Conservation (phyloP, 2,113 vertebrate genomes). For the Anser cygnoides region DNA sequence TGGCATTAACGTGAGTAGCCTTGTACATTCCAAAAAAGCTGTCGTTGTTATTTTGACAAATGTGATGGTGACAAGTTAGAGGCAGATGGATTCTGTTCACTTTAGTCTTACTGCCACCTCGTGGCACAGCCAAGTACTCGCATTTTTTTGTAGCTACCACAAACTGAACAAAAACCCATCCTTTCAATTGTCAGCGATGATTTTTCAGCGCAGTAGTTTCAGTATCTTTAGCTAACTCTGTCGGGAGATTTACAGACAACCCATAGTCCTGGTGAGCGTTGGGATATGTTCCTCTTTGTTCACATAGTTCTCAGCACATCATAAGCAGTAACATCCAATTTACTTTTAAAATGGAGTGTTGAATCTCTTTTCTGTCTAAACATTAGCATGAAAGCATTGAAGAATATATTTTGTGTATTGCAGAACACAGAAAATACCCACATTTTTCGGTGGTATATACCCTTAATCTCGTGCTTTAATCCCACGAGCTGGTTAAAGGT, state of each 20-base stretch:
- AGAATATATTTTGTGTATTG: background rate
- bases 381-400: background rate
- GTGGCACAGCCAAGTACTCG: background rate
- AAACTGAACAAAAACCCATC: fast-evolving
- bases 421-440: background rate
- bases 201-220: background rate
- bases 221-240: background rate
- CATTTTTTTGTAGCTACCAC: background rate
- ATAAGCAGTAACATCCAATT: background rate
- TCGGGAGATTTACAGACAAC: background rate
- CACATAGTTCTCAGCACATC: background rate
- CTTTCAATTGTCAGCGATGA: fast-evolving
- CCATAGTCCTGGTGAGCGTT: background rate
- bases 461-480: background rate
- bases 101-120: background rate
- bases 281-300: background rate
- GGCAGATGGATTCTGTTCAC: background rate
- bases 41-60: fast-evolving
- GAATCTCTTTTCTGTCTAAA: background rate
- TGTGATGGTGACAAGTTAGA: fast-evolving
- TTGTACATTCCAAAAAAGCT: background rate
- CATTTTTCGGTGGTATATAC: fast-evolving
- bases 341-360: fast-evolving
- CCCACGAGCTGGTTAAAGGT: background rate
- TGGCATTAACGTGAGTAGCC: constrained; percentile 90